phyloP scores from a whole-genome alignment of 2,888 invertebrate genomes.

The Iselma pallidipennis region DNA sequence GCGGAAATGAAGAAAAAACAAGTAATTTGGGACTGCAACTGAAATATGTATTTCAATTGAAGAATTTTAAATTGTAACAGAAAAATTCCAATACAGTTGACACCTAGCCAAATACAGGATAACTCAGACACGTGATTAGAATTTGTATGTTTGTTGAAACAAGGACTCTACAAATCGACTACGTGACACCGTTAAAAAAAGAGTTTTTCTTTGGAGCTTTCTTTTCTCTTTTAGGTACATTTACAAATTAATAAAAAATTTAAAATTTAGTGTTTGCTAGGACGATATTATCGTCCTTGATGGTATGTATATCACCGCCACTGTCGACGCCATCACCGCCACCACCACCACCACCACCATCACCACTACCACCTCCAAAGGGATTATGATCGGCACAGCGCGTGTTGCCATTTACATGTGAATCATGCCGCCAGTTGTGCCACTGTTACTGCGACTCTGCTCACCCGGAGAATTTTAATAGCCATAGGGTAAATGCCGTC shows the following conservation, averaged over 20 bases:
- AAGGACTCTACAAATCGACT: neutral
- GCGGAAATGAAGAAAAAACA: too few relatives aligned
- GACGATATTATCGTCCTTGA: too few relatives aligned
- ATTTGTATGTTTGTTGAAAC: neutral
- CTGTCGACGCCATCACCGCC: neutral
- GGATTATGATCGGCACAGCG: slow-evolving; percentile 47
- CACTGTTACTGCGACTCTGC: slow-evolving; percentile 42
- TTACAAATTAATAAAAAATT: too few relatives aligned
- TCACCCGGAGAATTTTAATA: slow-evolving; percentile 48
- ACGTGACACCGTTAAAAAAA: neutral
- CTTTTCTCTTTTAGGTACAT: too few relatives aligned
- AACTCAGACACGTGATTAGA: neutral
- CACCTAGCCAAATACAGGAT: neutral
- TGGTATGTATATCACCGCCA: neutral
- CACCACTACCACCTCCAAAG: neutral
- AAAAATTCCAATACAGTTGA: neutral
- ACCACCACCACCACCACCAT: neutral
- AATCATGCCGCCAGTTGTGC: slow-evolving; percentile 51
- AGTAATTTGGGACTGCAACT: too few relatives aligned
- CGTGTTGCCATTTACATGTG: slow-evolving; percentile 51
- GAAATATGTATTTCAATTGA: too few relatives aligned
- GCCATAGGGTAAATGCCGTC: slow-evolving; percentile 35
- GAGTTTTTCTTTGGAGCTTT: neutral
- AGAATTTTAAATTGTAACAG: neutral
- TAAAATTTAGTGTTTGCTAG: too few relatives aligned